Evolutionary conservation across 2,113 vertebrate genomes (phyloP), one percentile per base, ranked within the genome.

Genomic region (Cromileptes altivelis): DNA sequence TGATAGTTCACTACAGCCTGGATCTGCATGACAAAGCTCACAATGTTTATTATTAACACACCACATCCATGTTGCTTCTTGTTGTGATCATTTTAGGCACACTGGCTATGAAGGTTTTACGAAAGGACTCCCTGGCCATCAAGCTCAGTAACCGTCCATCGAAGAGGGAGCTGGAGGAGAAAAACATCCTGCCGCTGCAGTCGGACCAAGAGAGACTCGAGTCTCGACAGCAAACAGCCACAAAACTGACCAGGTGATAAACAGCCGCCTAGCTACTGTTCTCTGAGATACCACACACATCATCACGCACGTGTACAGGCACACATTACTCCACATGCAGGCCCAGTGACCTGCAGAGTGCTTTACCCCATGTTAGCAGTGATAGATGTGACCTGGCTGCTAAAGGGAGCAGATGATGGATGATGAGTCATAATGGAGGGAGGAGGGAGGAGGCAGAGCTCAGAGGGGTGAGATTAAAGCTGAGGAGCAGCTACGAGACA

Each of bases 91-190:
- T 52, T 50, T 18, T 67, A 99, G 98, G 97, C 89, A 97, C 97
- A 55, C 93, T 99, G 84, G 98, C 98, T 88, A 95, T 97, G 95
- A 99, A 98, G 93, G 96, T 99, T 81, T 94, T 98, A 90, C 96
- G 97, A 79, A 98, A 98, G 93, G 98, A 99, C 92, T 99, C 98
- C 7, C 94, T 99, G 92, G 98, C 98, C 89, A 98, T 99, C 93
- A 99, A 99, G 91, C 94, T 99, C 78, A 97, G 97, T 84, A 99
- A 99, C 94, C 97, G 98, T 81, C 98, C 98, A 37, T 97, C 98
- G 3, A 97, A 97, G 88, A 90, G 97, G 81, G 98, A 99, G 61
- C 95, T 99, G 84, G 97, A 99, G 91, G 98, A 99, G 25, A 99
- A 99, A 91, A 99, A 99, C 89, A 99, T 99, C 88, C 96, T 99